Percentiles rank a stretch among this genome's conserved stretches.
Conservation (phyloP, 2,888 invertebrate species). For the Anticlea derivata region DNA sequence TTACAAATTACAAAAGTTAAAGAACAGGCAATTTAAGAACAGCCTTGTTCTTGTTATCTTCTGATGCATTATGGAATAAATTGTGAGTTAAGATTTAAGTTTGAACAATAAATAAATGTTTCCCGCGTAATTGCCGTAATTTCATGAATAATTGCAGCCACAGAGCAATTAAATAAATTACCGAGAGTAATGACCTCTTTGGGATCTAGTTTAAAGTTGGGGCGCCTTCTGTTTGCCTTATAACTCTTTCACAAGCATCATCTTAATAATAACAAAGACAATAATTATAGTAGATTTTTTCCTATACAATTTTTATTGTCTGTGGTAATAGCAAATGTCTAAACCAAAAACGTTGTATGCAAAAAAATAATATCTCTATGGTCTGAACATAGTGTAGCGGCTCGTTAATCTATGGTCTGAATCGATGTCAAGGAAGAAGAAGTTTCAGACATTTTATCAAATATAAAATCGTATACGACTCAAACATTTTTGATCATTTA, state of each 20-base stretch:
- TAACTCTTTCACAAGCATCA: constrained; percentile 10
- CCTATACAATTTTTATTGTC: no score
- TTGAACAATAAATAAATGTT: constrained; percentile 84
- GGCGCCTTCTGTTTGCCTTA: constrained; percentile 68
- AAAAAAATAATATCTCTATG: no score
- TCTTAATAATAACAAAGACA: no score
- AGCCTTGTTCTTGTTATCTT: constrained; percentile 60
- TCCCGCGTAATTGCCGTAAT: constrained; percentile 83
- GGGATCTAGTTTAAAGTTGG: constrained; percentile 78
- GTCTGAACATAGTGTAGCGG: no score
- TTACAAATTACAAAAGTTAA: constrained; percentile 23
- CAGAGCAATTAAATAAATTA: constrained; percentile 84
- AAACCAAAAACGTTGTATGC: no score
- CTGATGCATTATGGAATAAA: constrained; percentile 77
- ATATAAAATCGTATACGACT: no score
- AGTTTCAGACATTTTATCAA: no score
- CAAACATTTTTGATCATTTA: no score
- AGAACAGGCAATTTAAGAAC: constrained; percentile 27
- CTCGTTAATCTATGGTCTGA: no score
- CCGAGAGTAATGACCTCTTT: constrained; percentile 79
- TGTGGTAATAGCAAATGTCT: no score
- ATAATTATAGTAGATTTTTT: no score
- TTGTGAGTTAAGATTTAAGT: constrained; percentile 81
- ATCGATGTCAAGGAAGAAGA: no score
- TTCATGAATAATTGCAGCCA: constrained; percentile 84